Base-by-base conservation (phyloP, 1,140 invertebrate genomes). In the Gonatopus flavifemur region DNA sequence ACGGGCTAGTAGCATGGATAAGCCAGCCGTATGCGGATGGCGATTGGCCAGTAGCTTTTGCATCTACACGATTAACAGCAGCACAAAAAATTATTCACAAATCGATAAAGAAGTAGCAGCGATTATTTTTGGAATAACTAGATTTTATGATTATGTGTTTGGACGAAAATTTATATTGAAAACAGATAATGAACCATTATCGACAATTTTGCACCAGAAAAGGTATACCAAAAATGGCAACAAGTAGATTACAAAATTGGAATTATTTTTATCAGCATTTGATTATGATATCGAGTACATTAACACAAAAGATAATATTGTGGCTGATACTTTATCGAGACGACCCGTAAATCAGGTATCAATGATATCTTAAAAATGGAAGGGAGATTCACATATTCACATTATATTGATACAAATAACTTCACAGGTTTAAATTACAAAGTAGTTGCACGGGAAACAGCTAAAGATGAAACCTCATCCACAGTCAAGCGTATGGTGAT, bases 121-220 rank as follows among this genome's bases (percentile, higher is more conserved):
- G 24, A 45, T 45, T 19, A 45, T 45, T 10, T 47, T 47, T 20
- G 44, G 44, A 3, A 12, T 47, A 19, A 47, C 16, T 48, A 50
- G 64, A 31, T 78, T 76, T 59, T 70, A 73, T 48, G 66, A 74
- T 38, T 76, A 69, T 56, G 9, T 44, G 5, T 44, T 31, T 13
- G 41, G 13, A 10, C 8, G 20, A 15, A 16, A 52, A 10, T 78
- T 82, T 43, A 57, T 52, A 16, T 35, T 72, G 25, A 21, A 59
- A 36, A 70, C 55, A 30, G 69, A 74, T 50, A 59, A 74, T 57
- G 44, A 63, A 44, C 60, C 64, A n/a, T 37, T 70, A 9, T 10
- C 28, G 13, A 24, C 46, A 25, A 66, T 70, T 47, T 66, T 70
- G 42, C 13, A 25, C 42, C 3, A 15, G 37, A n/a, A 48, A 55